These are phyloP conservation scores for Tenrec ecaudatus DNA, from an alignment of 2,113 vertebrate genomes.

Conservation along the genomic window DNA sequence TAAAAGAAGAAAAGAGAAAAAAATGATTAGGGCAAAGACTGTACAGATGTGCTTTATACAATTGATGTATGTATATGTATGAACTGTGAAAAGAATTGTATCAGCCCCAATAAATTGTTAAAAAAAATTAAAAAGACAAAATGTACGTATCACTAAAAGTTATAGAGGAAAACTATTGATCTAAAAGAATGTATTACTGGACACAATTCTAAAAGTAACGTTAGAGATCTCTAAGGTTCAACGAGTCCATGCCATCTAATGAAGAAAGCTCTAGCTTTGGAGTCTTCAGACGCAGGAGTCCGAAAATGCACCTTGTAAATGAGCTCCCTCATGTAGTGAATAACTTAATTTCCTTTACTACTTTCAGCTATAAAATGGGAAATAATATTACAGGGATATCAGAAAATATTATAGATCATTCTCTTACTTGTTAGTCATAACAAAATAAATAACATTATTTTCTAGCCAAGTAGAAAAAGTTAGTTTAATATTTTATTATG, in stretches of 20 bases:
- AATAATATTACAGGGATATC: not conserved
- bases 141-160: constrained; percentile 4
- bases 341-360: not conserved
- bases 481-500: not conserved
- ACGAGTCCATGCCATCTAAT: not conserved
- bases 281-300: not conserved
- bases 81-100: no score
- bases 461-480: not conserved
- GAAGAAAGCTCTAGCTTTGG: constrained; percentile 3
- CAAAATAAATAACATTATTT: constrained; percentile 7
- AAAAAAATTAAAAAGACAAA: constrained; percentile 42
- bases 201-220: constrained; percentile 41
- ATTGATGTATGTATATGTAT: no score
- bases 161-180: no score
- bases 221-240: constrained; percentile 29
- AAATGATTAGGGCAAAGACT: no score
- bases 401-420: not conserved
- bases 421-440: constrained; percentile 10
- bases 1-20: no score
- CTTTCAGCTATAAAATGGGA: not conserved
- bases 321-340: not conserved
- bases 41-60: no score
- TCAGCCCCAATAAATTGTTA: no score
- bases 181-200: constrained; percentile 16
- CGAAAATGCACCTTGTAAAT: no score